phyloP scores from a whole-genome alignment of 2,113 vertebrate species.

The Serilophus lunatus region DNA sequence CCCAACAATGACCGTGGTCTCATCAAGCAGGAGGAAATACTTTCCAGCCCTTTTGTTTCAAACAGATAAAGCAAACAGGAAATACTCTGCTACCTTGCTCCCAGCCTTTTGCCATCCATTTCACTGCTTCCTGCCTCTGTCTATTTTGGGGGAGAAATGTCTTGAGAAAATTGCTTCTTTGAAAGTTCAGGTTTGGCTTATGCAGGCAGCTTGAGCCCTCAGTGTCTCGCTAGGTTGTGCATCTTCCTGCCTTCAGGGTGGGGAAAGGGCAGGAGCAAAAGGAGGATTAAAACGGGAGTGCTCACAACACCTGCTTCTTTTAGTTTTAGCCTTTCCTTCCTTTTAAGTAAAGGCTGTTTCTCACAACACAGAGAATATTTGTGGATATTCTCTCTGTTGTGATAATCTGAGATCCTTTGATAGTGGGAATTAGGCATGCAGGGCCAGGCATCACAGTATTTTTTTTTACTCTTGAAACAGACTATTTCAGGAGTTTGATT shows the following conservation, averaged over 20 bases:
- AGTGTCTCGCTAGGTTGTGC: neutral
- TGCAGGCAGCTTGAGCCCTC: neutral
- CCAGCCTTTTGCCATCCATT: neutral
- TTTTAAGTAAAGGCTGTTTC: neutral
- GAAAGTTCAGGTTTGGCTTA: neutral
- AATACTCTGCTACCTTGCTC: neutral
- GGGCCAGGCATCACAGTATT: neutral
- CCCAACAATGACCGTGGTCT: neutral
- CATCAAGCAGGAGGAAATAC: neutral
- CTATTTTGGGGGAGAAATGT: neutral
- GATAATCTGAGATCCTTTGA: neutral
- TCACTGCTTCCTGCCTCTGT: neutral
- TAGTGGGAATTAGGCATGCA: neutral
- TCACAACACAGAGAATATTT: neutral
- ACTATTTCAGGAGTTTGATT: neutral
- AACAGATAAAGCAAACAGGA: constrained; percentile 2
- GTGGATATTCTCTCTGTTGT: neutral
- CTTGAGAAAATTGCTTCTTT: neutral
- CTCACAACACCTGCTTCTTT: neutral
- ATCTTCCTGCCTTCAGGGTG: neutral
- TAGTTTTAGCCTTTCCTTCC: neutral
- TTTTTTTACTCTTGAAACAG: neutral
- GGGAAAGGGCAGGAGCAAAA: neutral
- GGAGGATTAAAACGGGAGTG: neutral
- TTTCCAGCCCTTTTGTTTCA: neutral